Conservation (phyloP, 2,113 vertebrate genomes). For the Leucoraja erinaceus region DNA sequence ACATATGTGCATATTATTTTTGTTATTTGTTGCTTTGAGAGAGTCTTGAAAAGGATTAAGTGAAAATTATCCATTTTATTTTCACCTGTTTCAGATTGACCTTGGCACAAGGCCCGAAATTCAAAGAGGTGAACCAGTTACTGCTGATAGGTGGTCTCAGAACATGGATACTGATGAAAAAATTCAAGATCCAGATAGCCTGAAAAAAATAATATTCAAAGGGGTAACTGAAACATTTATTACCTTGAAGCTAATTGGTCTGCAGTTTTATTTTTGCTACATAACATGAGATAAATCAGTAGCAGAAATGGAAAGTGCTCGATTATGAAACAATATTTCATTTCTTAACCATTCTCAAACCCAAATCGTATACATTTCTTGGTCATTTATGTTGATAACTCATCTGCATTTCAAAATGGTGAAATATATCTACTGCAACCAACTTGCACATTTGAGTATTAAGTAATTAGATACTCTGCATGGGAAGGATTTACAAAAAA, state of each 20-base stretch:
- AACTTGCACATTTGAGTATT: neutral
- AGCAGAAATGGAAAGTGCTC: neutral
- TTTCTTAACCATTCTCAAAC: neutral
- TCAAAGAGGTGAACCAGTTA: constrained; percentile 71
- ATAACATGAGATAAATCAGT: neutral
- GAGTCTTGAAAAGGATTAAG: neutral
- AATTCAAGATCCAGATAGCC: constrained; percentile 59
- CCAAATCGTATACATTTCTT: neutral
- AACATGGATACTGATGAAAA: constrained; percentile 79
- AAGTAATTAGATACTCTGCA: neutral
- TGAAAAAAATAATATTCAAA: constrained; percentile 81
- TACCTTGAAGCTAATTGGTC: neutral
- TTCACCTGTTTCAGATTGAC: constrained; percentile 68
- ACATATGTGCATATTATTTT: neutral
- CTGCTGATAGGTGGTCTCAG: constrained; percentile 70
- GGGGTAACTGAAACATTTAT: constrained; percentile 62
- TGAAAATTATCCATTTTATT: neutral
- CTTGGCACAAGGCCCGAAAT: constrained; percentile 76
- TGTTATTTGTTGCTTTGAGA: neutral
- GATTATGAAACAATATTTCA: neutral
- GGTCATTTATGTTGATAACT: neutral
- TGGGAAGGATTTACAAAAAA: neutral
- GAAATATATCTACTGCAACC: neutral
- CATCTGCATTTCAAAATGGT: neutral
- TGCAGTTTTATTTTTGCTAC: neutral